A percentile compares a stretch with the other conserved stretches of the same genome.
phyloP scores from a whole-genome alignment of 2,888 invertebrate species.

The Acrocyrtus sp. region DNA sequence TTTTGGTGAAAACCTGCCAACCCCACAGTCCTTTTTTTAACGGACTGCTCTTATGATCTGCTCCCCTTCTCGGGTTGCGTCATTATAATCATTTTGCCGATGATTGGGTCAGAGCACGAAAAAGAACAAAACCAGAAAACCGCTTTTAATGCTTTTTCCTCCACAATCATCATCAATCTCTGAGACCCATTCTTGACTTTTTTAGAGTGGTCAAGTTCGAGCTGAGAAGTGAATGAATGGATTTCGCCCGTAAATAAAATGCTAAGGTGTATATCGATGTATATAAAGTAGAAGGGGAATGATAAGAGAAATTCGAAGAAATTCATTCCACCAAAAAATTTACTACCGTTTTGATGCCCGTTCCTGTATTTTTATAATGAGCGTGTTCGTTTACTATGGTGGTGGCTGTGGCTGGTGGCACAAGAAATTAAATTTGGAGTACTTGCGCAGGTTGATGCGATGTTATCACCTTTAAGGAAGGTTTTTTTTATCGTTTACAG shows the following conservation, averaged over 20 bases:
- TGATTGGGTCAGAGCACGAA: too few relatives aligned
- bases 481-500: too few relatives aligned
- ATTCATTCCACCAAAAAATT: too few relatives aligned
- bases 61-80: not conserved
- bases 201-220: not conserved
- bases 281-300: not conserved
- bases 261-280: not conserved
- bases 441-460: too few relatives aligned
- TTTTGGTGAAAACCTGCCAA: conserved; percentile 13
- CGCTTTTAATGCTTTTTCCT: conserved; percentile 7
- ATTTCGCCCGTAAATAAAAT: not conserved
- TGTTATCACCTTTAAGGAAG: too few relatives aligned
- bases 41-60: not conserved
- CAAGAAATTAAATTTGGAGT: too few relatives aligned
- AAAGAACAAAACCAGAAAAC: conserved; percentile 15
- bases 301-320: conserved; percentile 7
- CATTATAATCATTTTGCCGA: too few relatives aligned
- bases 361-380: too few relatives aligned
- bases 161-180: not conserved
- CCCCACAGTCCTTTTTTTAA: not conserved
- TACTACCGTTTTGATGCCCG: too few relatives aligned
- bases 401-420: too few relatives aligned
- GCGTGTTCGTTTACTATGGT: too few relatives aligned
- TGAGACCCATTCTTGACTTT: not conserved
- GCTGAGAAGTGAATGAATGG: not conserved